A percentile compares a stretch with the other conserved stretches of the same genome.
These are phyloP conservation scores for Dolomedes plantarius DNA, from an alignment of 2,888 invertebrate genomes.

Conservation along the genomic window DNA sequence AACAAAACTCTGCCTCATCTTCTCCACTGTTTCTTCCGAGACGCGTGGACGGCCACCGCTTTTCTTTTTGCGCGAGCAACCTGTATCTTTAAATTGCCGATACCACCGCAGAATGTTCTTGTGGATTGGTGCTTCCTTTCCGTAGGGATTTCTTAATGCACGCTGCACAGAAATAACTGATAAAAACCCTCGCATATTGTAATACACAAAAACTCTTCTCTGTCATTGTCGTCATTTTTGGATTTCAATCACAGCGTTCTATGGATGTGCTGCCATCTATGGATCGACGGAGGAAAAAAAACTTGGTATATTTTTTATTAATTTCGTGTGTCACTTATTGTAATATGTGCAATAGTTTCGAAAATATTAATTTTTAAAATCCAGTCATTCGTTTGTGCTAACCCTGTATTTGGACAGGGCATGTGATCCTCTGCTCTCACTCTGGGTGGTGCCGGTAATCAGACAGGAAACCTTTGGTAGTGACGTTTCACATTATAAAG, in stretches of 20 bases:
- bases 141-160: conserved; percentile 1
- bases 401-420: too few relatives aligned
- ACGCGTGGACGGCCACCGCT: neutral
- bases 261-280: neutral
- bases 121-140: neutral
- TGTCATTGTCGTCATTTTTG: neutral
- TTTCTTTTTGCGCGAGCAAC: neutral
- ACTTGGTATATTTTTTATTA: conserved; percentile 6
- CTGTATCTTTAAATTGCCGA: neutral
- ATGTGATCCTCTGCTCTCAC: too few relatives aligned
- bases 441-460: too few relatives aligned
- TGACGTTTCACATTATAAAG: too few relatives aligned
- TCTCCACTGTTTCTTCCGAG: neutral
- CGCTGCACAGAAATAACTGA: neutral
- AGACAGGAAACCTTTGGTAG: too few relatives aligned
- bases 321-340: neutral
- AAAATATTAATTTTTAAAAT: neutral
- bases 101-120: neutral
- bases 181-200: neutral
- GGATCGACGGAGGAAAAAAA: neutral
- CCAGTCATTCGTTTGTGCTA: neutral
- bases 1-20: neutral
- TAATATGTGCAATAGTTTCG: neutral
- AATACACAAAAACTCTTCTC: neutral
- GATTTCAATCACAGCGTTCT: conserved; percentile 1